Percentiles rank a stretch among this genome's conserved stretches.
Evolutionary conservation across 2,888 invertebrate genomes (phyloP).

Genomic region (Morpho deidamia): DNA sequence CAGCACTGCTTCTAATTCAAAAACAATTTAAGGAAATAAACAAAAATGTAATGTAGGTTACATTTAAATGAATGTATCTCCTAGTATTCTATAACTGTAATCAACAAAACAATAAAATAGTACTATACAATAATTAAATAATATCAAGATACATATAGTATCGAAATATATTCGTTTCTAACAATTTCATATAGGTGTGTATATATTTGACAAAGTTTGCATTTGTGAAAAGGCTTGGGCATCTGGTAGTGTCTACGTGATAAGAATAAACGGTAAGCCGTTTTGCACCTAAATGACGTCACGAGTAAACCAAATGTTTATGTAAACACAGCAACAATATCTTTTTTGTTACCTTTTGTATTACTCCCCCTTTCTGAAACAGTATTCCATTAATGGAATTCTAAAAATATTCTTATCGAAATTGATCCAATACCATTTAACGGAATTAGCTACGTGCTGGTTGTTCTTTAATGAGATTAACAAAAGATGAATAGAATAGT

Average conservation of each 20-base stretch:
- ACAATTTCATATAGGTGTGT: too few species aligned
- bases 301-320: slow-evolving; percentile 41
- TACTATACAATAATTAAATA: too few species aligned
- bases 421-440: slow-evolving; percentile 3
- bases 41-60: too few species aligned
- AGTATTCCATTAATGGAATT: slow-evolving; percentile 9
- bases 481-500: not conserved
- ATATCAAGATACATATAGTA: too few species aligned
- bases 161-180: too few species aligned
- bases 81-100: too few species aligned
- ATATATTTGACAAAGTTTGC: too few species aligned
- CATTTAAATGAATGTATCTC: too few species aligned
- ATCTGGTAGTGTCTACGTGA: slow-evolving; percentile 15
- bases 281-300: slow-evolving; percentile 46
- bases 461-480: not conserved
- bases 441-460: slow-evolving; percentile 6
- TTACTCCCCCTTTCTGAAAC: slow-evolving; percentile 9
- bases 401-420: slow-evolving; percentile 11
- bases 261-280: slow-evolving; percentile 29
- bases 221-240: not conserved
- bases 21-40: too few species aligned
- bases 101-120: too few species aligned
- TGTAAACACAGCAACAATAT: slow-evolving; percentile 34
- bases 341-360: slow-evolving; percentile 19
- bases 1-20: too few species aligned